These are phyloP conservation scores for Clupea harengus DNA, from an alignment of 2,113 vertebrate genomes.

Conservation along the genomic window DNA sequence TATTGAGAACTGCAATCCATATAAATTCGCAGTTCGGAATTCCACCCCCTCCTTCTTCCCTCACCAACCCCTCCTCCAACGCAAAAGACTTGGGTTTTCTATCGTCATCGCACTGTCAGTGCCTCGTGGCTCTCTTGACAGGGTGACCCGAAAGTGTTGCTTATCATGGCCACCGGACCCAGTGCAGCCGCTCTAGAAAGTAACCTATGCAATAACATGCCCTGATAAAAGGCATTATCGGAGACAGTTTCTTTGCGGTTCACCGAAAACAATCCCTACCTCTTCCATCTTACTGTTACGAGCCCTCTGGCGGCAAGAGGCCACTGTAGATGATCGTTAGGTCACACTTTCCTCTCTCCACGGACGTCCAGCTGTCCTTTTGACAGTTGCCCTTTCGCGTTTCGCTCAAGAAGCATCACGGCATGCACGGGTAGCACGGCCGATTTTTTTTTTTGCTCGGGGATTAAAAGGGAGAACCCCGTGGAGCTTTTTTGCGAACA, in stretches of 20 bases:
- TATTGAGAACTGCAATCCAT: conserved; percentile 16
- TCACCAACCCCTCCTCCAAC: not conserved
- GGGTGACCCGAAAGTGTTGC: conserved; percentile 25
- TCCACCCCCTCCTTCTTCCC: not conserved
- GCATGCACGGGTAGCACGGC: not conserved
- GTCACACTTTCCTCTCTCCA: not conserved
- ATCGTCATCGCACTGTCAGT: not conserved
- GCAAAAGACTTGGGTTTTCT: not conserved
- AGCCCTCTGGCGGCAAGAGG: conserved; percentile 48
- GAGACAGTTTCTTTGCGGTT: not conserved
- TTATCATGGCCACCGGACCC: conserved; percentile 14
- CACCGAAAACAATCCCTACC: not conserved
- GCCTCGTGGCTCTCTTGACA: conserved; percentile 12
- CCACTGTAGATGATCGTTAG: conserved; percentile 51
- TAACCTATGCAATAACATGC: not conserved
- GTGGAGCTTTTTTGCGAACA: conserved; percentile 20
- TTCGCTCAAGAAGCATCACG: conserved; percentile 18
- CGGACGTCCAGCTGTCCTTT: conserved; percentile 19
- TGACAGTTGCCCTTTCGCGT: conserved; percentile 34
- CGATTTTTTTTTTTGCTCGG: conserved; percentile 15
- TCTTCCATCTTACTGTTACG: not conserved
- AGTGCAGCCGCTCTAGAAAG: not conserved
- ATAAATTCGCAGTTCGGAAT: conserved; percentile 6
- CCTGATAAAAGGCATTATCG: not conserved
- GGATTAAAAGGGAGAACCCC: conserved; percentile 29